phyloP scores from a whole-genome alignment of 2,797 vertebrate genomes.

The Acomys russatus region DNA sequence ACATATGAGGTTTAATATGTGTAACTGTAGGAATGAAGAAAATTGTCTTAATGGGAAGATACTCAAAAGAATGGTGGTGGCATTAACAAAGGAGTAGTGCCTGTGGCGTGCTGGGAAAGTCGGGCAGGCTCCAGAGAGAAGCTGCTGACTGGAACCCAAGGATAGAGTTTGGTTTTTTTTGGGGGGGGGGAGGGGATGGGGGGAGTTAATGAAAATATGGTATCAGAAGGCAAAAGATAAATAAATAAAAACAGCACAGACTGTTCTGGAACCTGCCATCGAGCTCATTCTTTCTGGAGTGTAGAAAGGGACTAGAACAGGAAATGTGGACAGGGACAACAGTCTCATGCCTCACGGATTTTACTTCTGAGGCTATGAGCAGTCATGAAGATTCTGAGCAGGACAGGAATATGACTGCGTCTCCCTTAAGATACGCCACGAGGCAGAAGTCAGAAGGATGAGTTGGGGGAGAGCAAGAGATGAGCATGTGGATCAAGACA shows the following conservation, averaged over 20 bases:
- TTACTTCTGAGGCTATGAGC: neutral
- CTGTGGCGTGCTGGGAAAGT: neutral
- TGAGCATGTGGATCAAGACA: neutral
- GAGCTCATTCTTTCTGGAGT: neutral
- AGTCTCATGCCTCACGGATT: neutral
- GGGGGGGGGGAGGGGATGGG: too few species aligned
- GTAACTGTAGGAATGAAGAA: constrained; percentile 15
- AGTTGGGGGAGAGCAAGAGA: neutral
- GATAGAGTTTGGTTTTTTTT: neutral
- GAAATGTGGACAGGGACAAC: neutral
- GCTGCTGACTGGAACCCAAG: neutral
- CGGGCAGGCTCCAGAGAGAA: neutral
- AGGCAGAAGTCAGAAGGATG: neutral
- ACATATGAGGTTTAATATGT: neutral
- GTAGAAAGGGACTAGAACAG: neutral
- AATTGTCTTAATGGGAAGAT: neutral
- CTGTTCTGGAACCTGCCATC: neutral
- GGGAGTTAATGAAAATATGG: neutral
- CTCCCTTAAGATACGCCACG: neutral
- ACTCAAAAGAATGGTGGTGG: neutral
- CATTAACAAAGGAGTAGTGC: neutral
- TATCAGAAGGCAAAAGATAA: neutral
- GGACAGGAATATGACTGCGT: neutral
- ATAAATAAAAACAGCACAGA: neutral
- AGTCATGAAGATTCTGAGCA: constrained; percentile 8